Evolutionary conservation across 1,140 invertebrate genomes (phyloP).

Genomic region (Bombus vancouverensis): DNA sequence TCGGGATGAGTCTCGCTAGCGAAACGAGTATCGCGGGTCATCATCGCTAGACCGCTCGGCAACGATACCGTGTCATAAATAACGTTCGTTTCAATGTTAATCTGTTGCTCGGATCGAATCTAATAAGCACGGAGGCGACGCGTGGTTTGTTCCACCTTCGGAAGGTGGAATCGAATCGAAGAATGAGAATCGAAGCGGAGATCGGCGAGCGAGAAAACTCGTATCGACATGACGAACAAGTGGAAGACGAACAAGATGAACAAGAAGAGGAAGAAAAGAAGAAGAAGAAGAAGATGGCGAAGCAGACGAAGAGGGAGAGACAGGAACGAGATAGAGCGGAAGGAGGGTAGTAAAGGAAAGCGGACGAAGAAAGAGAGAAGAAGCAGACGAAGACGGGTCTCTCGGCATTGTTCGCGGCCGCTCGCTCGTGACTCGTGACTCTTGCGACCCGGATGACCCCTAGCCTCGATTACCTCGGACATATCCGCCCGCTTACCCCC

Average conservation of each 20-base stretch:
- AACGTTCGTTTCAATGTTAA: slow-evolving; percentile 82
- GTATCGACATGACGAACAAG: not conserved
- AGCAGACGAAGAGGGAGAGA: not conserved
- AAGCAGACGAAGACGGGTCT: slow-evolving; percentile 53
- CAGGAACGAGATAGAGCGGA: not conserved
- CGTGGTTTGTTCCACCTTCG: slow-evolving; percentile 29
- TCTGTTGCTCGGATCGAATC: slow-evolving; percentile 79
- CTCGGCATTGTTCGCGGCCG: slow-evolving; percentile 80
- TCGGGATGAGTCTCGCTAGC: not conserved
- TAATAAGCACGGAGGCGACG: slow-evolving; percentile 79
- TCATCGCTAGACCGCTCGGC: slow-evolving; percentile 74
- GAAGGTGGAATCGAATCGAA: not conserved
- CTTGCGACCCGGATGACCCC: slow-evolving; percentile 80
- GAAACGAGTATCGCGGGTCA: slow-evolving; percentile 78
- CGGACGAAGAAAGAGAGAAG: not conserved
- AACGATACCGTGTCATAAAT: slow-evolving; percentile 80
- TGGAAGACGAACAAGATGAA: not conserved
- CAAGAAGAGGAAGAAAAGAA: not conserved
- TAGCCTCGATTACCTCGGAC: slow-evolving; percentile 82
- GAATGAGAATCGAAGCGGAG: not conserved
- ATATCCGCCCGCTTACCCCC: slow-evolving; percentile 78
- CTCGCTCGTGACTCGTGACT: slow-evolving; percentile 82
- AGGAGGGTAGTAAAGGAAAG: slow-evolving; percentile 11
- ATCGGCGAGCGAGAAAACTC: not conserved
- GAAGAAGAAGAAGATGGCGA: not conserved